These are phyloP conservation scores for Mionectes olivaceus DNA, from an alignment of 2,797 vertebrate species.

Conservation along the genomic window DNA sequence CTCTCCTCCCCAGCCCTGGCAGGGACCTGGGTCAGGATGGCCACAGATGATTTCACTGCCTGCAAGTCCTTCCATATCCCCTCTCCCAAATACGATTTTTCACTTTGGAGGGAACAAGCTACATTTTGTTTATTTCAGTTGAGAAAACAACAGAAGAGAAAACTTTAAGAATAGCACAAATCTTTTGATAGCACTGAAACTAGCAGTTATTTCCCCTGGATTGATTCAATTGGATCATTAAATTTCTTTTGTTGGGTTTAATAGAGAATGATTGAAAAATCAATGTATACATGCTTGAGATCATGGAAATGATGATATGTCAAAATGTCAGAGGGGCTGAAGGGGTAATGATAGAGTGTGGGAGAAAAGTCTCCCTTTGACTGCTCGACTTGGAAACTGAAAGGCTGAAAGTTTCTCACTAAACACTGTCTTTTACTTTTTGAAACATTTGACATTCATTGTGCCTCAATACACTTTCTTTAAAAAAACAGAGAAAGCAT, in stretches of 20 bases:
- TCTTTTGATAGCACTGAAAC: constrained; percentile 65
- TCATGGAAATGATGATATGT: constrained; percentile 81
- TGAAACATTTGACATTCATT: constrained; percentile 75
- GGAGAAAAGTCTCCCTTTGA: constrained; percentile 80
- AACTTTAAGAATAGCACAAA: constrained; percentile 42
- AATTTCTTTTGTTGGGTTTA: constrained; percentile 74
- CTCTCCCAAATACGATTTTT: not conserved
- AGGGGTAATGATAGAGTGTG: constrained; percentile 76
- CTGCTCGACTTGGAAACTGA: constrained; percentile 75
- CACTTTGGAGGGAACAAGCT: not conserved
- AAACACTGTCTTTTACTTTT: constrained; percentile 64
- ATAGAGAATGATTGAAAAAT: constrained; percentile 82
- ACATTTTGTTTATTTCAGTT: constrained; percentile 33
- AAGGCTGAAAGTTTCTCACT: constrained; percentile 78
- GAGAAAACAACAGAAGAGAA: constrained; percentile 49
- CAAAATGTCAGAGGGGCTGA: constrained; percentile 85
- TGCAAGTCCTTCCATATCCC: not conserved
- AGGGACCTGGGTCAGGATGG: not conserved
- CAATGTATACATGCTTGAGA: constrained; percentile 78
- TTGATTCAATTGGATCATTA: constrained; percentile 73
- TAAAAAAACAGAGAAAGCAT: constrained; percentile 30
- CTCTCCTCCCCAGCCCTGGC: not conserved
- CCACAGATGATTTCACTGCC: not conserved
- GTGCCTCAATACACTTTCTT: constrained; percentile 32
- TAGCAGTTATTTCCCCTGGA: constrained; percentile 70